phyloP scores from a whole-genome alignment of 1,140 invertebrate species.

The Drosophila pseudoobscura region DNA sequence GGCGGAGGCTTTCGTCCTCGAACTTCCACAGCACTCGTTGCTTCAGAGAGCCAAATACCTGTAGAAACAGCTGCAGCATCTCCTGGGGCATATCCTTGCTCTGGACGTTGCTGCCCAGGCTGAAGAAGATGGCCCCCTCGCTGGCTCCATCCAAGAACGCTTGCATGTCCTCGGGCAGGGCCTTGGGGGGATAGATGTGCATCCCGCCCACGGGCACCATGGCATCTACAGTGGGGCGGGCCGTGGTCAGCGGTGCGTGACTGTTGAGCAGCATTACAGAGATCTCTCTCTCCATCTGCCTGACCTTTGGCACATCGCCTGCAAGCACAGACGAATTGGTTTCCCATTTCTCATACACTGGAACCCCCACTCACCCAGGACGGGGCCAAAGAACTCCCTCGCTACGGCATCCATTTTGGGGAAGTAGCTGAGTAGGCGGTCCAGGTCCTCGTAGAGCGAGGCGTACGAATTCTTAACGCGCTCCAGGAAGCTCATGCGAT shows the following conservation, averaged over 20 bases:
- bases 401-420: conserved; percentile 81
- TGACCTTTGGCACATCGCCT: conserved; percentile 83
- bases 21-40: conserved; percentile 87
- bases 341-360: background rate
- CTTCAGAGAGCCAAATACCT: conserved; percentile 84
- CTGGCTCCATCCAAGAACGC: conserved; percentile 82
- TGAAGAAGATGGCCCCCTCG: conserved; percentile 86
- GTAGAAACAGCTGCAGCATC: conserved; percentile 84
- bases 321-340: conserved; percentile 10
- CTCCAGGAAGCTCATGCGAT: conserved; percentile 83
- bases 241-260: conserved; percentile 71
- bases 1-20: conserved; percentile 84
- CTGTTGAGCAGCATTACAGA: conserved; percentile 82
- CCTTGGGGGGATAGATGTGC: conserved; percentile 78
- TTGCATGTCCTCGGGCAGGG: conserved; percentile 80
- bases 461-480: conserved; percentile 69
- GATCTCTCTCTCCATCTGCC: conserved; percentile 84
- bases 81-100: conserved; percentile 83
- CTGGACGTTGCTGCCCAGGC: conserved; percentile 84
- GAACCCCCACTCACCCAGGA: conserved; percentile 49
- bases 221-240: conserved; percentile 64
- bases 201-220: conserved; percentile 81
- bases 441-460: conserved; percentile 62
- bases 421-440: conserved; percentile 61
- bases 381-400: conserved; percentile 72